Base-by-base conservation (phyloP, 2,113 vertebrate species). In the Sarotherodon lohbergeri region DNA sequence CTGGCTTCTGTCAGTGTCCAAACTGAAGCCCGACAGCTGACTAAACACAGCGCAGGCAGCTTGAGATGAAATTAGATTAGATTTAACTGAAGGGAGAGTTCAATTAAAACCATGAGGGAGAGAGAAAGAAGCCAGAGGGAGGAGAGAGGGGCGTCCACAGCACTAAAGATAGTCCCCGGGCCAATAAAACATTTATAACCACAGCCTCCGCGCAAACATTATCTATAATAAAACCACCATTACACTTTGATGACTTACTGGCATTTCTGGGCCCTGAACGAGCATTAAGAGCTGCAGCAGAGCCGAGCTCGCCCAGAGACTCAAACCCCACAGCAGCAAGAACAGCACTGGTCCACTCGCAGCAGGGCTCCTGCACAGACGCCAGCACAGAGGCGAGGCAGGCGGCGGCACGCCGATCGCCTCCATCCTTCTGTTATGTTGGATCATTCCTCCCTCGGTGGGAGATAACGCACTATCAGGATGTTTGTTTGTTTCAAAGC, bases 401-500 rank as follows among this genome's bases (percentile, higher is more conserved):
- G 24, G 24, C 29, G 57, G 27, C 3, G 7, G 3, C 3, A 12
- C 2, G 7, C 39, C 14, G 1, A 46, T 46, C 14, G 0, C 22
- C 66, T 71, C 13, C 39, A 10, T 73, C 8, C 22, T 46, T 0
- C 2, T 71, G 68, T 43, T 52, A 27, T 27, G 9, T 46, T 73
- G 14, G 7, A 0, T 27, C 13, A 7, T 1, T 17, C 68, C 68
- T 46, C 41, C 8, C 41, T 46, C 22, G 1, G 13, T 46, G 68
- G 41, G 22, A 73, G 9, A 43, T 63, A 6, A 14, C 22, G 0
- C 68, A 0, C 13, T 0, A 6, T 43, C n/a, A 43, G 8, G 39
- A 71, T 16, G 12, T 43, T 43, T 71, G n/a, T 71, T 71, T 2
- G 66, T 43, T 43, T 43, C 17, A 6, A n/a, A 7, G 50, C 50